phyloP scores from a whole-genome alignment of 2,888 invertebrate species.

The Tineola bisselliella region DNA sequence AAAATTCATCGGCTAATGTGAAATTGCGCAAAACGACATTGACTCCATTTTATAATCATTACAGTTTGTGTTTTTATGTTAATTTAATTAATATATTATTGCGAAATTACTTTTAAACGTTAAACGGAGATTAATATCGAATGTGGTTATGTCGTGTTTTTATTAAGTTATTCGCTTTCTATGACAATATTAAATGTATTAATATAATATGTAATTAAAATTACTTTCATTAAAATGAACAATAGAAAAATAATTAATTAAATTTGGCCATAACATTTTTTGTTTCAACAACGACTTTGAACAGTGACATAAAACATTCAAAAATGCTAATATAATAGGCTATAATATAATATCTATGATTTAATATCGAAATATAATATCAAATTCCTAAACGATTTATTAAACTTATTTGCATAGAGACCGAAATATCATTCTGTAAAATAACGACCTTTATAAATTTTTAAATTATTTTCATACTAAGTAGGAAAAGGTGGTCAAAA shows the following conservation, averaged over 20 bases:
- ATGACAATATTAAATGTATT: too few species aligned
- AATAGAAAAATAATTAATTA: background rate
- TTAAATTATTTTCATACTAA: background rate
- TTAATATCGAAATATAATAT: background rate
- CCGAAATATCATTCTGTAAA: background rate
- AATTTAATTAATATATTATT: conserved; percentile 6
- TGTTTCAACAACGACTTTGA: background rate
- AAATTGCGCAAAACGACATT: conserved; percentile 6
- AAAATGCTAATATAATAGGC: background rate
- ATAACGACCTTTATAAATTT: too few species aligned
- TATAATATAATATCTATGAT: background rate
- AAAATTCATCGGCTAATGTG: background rate
- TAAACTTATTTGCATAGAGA: background rate
- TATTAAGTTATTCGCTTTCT: background rate
- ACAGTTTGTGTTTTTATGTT: background rate
- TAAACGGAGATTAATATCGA: background rate
- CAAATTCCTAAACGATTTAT: background rate
- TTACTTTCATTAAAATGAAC: too few species aligned
- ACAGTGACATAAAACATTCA: background rate
- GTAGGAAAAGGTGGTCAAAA: background rate
- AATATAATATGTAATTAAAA: too few species aligned
- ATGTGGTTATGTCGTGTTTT: background rate
- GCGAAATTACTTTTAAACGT: background rate
- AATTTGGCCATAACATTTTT: background rate
- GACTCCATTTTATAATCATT: background rate